These are phyloP conservation scores for Enhydra lutris DNA, from an alignment of 2,113 vertebrate genomes.

Conservation along the genomic window DNA sequence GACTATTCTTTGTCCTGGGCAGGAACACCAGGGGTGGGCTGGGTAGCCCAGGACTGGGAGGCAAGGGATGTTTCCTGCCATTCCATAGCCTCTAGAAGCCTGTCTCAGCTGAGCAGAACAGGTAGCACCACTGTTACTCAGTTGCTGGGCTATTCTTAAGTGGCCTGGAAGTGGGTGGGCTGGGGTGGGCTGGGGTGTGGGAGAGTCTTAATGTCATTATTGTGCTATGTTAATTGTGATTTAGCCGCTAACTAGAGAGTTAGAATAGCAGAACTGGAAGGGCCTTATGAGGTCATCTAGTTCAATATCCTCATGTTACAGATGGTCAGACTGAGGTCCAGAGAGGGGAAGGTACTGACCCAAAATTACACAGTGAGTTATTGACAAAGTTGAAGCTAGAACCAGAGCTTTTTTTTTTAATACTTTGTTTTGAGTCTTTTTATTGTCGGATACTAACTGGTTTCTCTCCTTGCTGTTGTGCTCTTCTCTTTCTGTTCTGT, in stretches of 20 bases:
- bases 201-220: constrained; percentile 47
- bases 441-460: constrained; percentile 58
- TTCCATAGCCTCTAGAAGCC: background rate
- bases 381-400: constrained; percentile 67
- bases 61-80: background rate
- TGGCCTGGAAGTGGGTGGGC: background rate
- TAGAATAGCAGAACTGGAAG: constrained; percentile 62
- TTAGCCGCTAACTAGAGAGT: constrained; percentile 65
- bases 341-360: constrained; percentile 70
- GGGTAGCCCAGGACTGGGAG: background rate
- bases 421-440: constrained; percentile 42
- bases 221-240: constrained; percentile 65
- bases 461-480: constrained; percentile 62
- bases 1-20: constrained; percentile 1
- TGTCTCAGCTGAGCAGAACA: background rate
- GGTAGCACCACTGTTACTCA: background rate
- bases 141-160: constrained; percentile 4
- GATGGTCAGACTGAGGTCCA: constrained; percentile 73
- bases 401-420: constrained; percentile 59
- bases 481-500: constrained; percentile 46
- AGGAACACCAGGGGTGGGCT: background rate
- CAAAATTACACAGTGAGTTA: constrained; percentile 73
- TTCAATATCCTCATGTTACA: constrained; percentile 70
- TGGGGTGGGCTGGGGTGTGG: background rate
- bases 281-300: constrained; percentile 70